Conservation (phyloP, 2,797 vertebrate species). For the Chaetodon trifasciatus region DNA sequence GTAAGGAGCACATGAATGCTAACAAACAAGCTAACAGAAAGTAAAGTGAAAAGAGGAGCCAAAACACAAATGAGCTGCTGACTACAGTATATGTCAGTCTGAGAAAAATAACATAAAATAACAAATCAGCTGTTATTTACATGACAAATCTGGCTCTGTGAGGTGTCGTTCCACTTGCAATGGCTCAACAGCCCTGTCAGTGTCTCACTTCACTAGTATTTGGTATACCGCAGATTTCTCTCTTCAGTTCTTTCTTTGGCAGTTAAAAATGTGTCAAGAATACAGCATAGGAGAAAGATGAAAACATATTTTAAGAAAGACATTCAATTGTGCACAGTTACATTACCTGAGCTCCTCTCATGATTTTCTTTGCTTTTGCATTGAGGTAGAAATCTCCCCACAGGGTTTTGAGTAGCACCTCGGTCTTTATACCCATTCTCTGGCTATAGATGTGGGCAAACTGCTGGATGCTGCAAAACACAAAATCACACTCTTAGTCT, state of each 20-base stretch:
- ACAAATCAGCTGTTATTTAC: not conserved
- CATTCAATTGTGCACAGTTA: not conserved
- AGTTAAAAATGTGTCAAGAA: not conserved
- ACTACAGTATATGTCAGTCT: not conserved
- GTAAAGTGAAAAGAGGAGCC: not conserved
- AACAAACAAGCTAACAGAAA: not conserved
- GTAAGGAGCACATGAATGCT: no score
- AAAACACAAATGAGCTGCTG: not conserved
- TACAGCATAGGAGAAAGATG: not conserved
- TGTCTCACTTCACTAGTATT: not conserved
- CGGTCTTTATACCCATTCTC: conserved; percentile 91
- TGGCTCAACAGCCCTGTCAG: not conserved
- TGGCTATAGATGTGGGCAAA: conserved; percentile 95
- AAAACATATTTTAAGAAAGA: not conserved
- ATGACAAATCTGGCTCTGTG: no score
- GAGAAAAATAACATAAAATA: not conserved
- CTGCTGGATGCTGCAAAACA: conserved; percentile 89
- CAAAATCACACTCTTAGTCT: not conserved
- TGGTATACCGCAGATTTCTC: not conserved
- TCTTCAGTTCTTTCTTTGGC: not conserved
- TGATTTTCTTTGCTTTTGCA: conserved; percentile 94
- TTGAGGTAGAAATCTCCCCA: conserved; percentile 98
- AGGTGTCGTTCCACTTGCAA: not conserved
- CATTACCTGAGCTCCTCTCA: conserved; percentile 95
- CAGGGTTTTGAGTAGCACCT: conserved; percentile 92